phyloP scores from a whole-genome alignment of 2,113 vertebrate genomes.

The Malurus elegans region DNA sequence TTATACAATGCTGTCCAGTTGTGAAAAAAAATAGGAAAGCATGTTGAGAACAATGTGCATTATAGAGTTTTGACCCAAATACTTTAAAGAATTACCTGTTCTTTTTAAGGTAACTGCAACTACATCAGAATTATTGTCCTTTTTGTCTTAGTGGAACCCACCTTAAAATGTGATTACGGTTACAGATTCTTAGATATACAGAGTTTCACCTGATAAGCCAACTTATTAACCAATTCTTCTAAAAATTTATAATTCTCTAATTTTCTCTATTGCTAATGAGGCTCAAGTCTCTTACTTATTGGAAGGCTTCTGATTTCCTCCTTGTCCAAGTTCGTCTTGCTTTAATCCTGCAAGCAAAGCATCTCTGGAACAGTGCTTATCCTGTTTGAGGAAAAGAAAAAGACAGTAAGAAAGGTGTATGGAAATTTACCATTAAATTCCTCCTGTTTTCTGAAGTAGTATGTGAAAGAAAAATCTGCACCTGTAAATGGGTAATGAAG shows the following conservation, averaged over 20 bases:
- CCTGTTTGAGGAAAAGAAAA: slow-evolving; percentile 73
- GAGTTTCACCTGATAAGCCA: background rate
- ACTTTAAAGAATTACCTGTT: background rate
- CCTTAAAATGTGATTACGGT: background rate
- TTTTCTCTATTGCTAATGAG: background rate
- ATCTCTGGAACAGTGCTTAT: slow-evolving; percentile 98
- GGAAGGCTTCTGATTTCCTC: slow-evolving; percentile 89
- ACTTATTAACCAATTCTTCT: background rate
- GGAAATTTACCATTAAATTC: background rate
- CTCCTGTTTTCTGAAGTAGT: background rate
- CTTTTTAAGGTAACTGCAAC: background rate
- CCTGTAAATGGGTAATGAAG: slow-evolving; percentile 98
- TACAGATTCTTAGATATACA: background rate
- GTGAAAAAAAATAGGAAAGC: background rate
- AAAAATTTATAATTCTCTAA: background rate
- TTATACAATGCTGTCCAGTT: background rate
- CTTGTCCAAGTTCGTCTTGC: slow-evolving; percentile 90
- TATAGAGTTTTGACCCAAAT: background rate
- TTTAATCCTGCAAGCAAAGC: slow-evolving; percentile 94
- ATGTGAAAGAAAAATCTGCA: slow-evolving; percentile 36
- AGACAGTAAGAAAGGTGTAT: background rate
- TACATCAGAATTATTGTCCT: background rate
- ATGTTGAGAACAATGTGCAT: background rate
- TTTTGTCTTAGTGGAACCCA: background rate
- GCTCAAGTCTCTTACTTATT: slow-evolving; percentile 78